phyloP scores from a whole-genome alignment of 2,113 vertebrate genomes.

The Anseranas semipalmata region DNA sequence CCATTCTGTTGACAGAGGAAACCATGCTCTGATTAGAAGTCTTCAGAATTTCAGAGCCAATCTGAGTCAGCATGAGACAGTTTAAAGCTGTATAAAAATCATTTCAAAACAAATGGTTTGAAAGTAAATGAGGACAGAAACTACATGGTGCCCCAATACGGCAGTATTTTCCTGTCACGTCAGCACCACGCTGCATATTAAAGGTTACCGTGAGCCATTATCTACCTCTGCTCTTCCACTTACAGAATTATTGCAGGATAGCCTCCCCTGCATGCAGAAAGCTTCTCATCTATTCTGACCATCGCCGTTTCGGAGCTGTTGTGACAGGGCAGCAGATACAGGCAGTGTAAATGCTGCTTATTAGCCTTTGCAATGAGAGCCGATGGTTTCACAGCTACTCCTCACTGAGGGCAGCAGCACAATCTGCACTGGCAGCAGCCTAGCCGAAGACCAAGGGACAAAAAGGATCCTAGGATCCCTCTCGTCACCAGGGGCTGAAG shows the following conservation, averaged over 20 bases:
- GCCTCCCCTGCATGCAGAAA: neutral
- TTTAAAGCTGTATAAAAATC: neutral
- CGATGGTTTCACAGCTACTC: neutral
- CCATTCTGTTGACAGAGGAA: neutral
- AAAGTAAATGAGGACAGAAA: neutral
- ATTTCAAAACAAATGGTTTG: neutral
- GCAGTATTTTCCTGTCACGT: neutral
- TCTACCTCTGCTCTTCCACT: neutral
- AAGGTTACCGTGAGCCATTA: neutral
- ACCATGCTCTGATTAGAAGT: neutral
- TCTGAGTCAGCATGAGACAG: neutral
- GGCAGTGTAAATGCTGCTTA: rapidly evolving
- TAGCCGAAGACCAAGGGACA: neutral
- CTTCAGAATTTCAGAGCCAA: neutral
- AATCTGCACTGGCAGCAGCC: neutral
- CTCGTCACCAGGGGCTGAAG: neutral
- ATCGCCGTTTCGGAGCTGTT: neutral
- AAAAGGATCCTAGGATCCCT: neutral
- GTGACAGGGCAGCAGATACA: neutral
- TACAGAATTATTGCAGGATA: neutral
- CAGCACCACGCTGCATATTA: neutral
- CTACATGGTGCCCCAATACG: neutral
- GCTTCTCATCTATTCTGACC: neutral
- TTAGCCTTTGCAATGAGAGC: neutral
- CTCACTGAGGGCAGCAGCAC: neutral